Percentiles rank a stretch among this genome's conserved stretches.
Evolutionary conservation across 2,888 invertebrate species (phyloP).

Genomic region (Hyposoter didymator): DNA sequence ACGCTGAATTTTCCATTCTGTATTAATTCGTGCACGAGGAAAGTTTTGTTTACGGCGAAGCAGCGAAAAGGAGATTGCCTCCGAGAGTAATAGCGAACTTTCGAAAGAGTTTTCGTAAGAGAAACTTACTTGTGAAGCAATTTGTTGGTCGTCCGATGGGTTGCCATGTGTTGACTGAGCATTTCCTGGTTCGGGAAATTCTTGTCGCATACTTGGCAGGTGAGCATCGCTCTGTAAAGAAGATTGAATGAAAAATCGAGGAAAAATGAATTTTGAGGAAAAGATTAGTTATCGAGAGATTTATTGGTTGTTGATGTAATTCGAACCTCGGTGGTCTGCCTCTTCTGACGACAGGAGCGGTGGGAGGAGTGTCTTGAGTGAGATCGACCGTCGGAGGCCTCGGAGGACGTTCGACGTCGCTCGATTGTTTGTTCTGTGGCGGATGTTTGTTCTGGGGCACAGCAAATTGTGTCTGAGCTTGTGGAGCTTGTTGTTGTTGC

Average conservation of each 20-base stretch:
- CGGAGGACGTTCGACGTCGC: constrained; percentile 84
- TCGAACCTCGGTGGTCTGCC: constrained; percentile 82
- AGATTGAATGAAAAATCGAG: constrained; percentile 1
- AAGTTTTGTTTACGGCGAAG: neutral
- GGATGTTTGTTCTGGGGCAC: constrained; percentile 82
- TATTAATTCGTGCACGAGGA: neutral
- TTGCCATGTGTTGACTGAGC: constrained; percentile 85
- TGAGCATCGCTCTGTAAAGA: constrained; percentile 75
- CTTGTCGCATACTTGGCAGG: constrained; percentile 85
- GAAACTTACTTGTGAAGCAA: constrained; percentile 81
- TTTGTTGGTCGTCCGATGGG: constrained; percentile 84
- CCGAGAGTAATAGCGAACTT: neutral
- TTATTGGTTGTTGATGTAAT: neutral
- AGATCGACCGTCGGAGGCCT: constrained; percentile 85
- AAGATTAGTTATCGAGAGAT: neutral
- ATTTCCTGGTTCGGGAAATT: constrained; percentile 84
- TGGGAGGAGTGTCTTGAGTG: constrained; percentile 80
- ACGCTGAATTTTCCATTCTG: neutral
- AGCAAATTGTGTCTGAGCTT: constrained; percentile 80
- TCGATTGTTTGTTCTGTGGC: constrained; percentile 75
- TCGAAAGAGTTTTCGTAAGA: neutral
- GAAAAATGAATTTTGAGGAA: constrained; percentile 33
- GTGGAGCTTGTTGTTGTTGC: constrained; percentile 75
- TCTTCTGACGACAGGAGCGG: constrained; percentile 82
- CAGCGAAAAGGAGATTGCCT: neutral